Percentiles rank a stretch among this genome's conserved stretches.
Conservation (phyloP, 2,888 invertebrate genomes). For the Nymphalis polychloros region DNA sequence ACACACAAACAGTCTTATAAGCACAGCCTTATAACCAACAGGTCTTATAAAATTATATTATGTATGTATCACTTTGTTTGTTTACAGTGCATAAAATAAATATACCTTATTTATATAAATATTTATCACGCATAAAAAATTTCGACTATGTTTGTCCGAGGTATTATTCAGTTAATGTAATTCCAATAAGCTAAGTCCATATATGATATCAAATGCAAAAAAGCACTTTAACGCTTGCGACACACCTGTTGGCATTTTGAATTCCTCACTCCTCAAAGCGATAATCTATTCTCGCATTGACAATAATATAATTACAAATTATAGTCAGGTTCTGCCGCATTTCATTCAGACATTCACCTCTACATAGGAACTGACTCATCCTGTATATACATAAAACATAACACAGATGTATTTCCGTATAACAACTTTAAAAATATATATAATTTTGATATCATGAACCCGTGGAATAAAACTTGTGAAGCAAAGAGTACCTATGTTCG, state of each 20-base stretch:
- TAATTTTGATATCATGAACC: too few relatives aligned
- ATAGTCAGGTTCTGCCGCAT: constrained; percentile 18
- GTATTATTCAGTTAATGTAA: neutral
- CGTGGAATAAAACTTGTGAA: too few relatives aligned
- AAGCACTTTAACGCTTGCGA: neutral
- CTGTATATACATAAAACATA: neutral
- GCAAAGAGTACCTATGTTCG: too few relatives aligned
- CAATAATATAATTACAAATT: constrained; percentile 27
- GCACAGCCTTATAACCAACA: too few relatives aligned
- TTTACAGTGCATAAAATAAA: too few relatives aligned
- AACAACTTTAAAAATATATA: too few relatives aligned
- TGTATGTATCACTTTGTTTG: too few relatives aligned
- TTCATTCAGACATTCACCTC: constrained; percentile 26
- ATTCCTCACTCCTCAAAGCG: neutral
- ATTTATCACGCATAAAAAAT: too few relatives aligned
- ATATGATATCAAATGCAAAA: neutral
- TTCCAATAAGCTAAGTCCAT: neutral
- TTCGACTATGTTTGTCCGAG: neutral
- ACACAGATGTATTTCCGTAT: too few relatives aligned
- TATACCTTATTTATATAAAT: too few relatives aligned
- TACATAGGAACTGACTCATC: constrained; percentile 25
- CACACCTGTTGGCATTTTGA: constrained; percentile 2
- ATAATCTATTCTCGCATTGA: neutral
- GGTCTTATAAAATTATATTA: too few relatives aligned
- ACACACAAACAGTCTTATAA: too few relatives aligned